A percentile compares a stretch with the other conserved stretches of the same genome.
Conservation (phyloP, 2,797 vertebrate species). For the Cephalopachus bancanus region DNA sequence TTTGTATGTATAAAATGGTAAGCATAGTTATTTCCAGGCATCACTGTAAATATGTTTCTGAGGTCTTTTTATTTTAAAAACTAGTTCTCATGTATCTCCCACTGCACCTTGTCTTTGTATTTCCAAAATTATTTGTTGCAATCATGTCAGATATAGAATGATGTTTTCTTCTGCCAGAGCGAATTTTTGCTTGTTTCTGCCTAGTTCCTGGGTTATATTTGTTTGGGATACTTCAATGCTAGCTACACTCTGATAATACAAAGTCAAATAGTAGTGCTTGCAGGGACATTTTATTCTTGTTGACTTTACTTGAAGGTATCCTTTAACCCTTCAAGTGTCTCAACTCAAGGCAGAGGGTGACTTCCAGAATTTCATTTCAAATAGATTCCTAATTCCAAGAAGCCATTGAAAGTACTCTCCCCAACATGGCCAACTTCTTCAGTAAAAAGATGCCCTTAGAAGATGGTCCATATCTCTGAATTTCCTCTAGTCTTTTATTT, state of each 20-base stretch:
- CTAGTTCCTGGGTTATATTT: not conserved
- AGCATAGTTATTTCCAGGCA: not conserved
- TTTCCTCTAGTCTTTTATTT: not conserved
- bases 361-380: not conserved
- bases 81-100: not conserved
- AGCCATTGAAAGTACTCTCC: not conserved
- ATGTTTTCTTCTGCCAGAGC: not conserved
- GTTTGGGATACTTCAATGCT: not conserved
- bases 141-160: not conserved
- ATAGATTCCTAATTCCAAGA: not conserved
- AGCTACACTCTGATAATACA: too few species aligned
- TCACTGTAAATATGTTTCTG: not conserved
- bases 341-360: not conserved
- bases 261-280: not conserved
- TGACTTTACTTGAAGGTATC: not conserved
- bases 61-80: not conserved
- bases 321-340: not conserved
- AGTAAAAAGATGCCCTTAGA: not conserved
- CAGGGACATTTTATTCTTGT: not conserved
- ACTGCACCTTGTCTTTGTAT: not conserved
- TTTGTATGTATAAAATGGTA: not conserved
- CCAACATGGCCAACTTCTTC: not conserved
- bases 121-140: not conserved
- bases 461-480: not conserved
- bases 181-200: not conserved